Base-by-base conservation (phyloP, 1,140 invertebrate genomes). In the Trichonephila clavata region DNA sequence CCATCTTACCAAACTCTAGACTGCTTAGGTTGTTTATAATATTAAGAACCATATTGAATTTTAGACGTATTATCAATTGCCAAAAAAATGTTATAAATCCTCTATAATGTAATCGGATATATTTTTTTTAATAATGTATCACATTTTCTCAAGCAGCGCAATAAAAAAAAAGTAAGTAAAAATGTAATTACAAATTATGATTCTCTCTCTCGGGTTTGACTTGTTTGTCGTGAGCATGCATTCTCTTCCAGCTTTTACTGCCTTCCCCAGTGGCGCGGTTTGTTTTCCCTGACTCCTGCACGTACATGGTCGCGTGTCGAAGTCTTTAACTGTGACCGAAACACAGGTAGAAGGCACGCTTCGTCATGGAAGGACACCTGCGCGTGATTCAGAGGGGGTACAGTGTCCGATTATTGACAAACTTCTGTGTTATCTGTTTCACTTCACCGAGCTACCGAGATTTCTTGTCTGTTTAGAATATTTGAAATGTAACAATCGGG, bases 331-430 rank as follows among this genome's bases (percentile, higher is more conserved):
- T 77, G 68, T 77, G 68, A 77, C 68, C 68, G 16, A 77, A 77
- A 77, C 68, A 77, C 68, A 77, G 68, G 68, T 77, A 77, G 24
- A 77, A 24, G 68, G 16, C 24, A 27, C 24, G 24, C 27, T 77
- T 77, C 68, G 68, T 77, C 68, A 77, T 77, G 10, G 27, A 27
- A 32, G 68, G 27, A 77, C 68, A 77, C 68, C 68, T 77, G 68
- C 68, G 16, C 68, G 16, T 77, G 68, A 77, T 18, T 77, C 68
- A 77, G 24, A 13, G 32, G 16, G 18, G 27, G 27, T 2, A 32
- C 32, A 39, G 1, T 16, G 13, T 32, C 43, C 43, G 8, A 50
- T 50, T 50, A 50, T 50, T 50, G 43, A 50, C 0, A 6, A 50
- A 50, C 43, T 50, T 6, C 8, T 50, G 43, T 50, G 43, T 50